Base-by-base conservation (phyloP, 2,113 vertebrate genomes). In the Labeo rohita region DNA sequence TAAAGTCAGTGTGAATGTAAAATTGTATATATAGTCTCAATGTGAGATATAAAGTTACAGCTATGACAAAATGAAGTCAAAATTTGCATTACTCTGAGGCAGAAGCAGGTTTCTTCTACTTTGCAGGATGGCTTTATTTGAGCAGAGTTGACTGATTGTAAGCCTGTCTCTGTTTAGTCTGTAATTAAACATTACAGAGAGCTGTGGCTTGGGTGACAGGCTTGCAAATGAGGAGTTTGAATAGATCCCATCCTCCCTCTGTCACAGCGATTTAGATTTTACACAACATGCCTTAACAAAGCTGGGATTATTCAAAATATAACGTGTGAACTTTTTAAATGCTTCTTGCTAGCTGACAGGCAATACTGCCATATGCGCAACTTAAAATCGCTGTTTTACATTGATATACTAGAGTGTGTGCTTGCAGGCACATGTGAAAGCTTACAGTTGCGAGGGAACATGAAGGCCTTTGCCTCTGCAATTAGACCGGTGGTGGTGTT, bases 131-230 rank as follows among this genome's bases (percentile, higher is more conserved):
- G 92, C 94, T 93, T 95, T 94, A 95, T 95, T 94, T 95, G 94
- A 77, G 82, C 36, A 45, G 80, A 80, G 80, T 68, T 80, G 95
- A 94, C 92, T 95, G 95, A 95, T 94, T 95, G 93, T 74, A 93
- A 94, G 95, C 95, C 95, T 93, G 66, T 95, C 95, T 45, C 95
- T 95, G 95, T 96, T 96, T 95, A 95, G 95, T 94, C 95, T 96
- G 95, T 97, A 97, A 97, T 97, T 96, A 97, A 97, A 97, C 95
- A 96, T 96, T 96, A 97, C 96, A 97, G 95, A 95, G 96, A 96
- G 96, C 95, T 95, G 93, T 63, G 85, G 65, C 80, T 84, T 70
- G 23, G 39, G 83, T 88, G 80, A 88, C 87, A 90, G 95, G 95
- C 94, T 92, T 94, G 95, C 96, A 96, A 97, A 97, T 96, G 96